These are phyloP conservation scores for Drosophila macrothrix DNA, from an alignment of 2,888 invertebrate species.

Conservation along the genomic window DNA sequence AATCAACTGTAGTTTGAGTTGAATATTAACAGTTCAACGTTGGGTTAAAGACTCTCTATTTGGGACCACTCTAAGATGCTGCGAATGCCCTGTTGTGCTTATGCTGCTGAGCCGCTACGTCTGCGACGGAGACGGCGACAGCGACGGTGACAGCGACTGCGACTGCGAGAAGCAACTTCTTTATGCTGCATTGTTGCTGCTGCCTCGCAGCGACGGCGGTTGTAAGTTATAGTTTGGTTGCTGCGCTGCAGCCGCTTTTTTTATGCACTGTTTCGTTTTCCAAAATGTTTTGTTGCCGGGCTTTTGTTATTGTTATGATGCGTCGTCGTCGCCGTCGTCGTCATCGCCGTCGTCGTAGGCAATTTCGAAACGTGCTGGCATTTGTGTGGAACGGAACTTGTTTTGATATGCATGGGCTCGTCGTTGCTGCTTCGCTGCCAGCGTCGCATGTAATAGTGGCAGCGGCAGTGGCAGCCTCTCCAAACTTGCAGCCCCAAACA, in stretches of 20 bases:
- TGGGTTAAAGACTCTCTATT: neutral
- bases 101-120: constrained; percentile 28
- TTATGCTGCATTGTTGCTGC: constrained; percentile 25
- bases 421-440: constrained; percentile 39
- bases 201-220: constrained; percentile 13
- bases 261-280: constrained; percentile 61
- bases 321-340: constrained; percentile 62
- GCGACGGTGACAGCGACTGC: constrained; percentile 13
- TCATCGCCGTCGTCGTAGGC: constrained; percentile 47
- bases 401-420: constrained; percentile 74
- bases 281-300: constrained; percentile 65
- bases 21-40: neutral
- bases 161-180: constrained; percentile 27
- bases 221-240: constrained; percentile 45
- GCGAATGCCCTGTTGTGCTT: constrained; percentile 36
- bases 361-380: constrained; percentile 78
- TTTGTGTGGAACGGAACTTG: constrained; percentile 79
- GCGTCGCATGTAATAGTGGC: constrained; percentile 29
- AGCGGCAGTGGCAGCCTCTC: constrained; percentile 30
- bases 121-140: constrained; percentile 3
- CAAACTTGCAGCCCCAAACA: constrained; percentile 51
- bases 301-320: constrained; percentile 77
- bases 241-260: constrained; percentile 33
- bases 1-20: neutral
- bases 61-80: constrained; percentile 59